phyloP scores from a whole-genome alignment of 2,113 vertebrate genomes.

The Trochalopteron elliotii region DNA sequence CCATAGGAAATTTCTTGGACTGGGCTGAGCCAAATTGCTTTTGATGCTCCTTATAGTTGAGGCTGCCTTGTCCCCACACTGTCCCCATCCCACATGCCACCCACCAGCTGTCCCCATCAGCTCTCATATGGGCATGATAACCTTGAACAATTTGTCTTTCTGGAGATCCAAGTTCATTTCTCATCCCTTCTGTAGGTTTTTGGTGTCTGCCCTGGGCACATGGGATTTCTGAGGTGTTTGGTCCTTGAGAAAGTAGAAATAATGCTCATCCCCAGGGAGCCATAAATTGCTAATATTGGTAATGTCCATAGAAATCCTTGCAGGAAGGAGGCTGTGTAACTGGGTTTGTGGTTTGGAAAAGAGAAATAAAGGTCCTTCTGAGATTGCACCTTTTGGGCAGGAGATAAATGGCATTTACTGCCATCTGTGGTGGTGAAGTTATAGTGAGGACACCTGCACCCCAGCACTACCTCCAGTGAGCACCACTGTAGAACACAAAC shows the following conservation, averaged over 20 bases:
- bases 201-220: background rate
- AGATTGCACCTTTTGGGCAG: background rate
- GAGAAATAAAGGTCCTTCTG: background rate
- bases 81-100: background rate
- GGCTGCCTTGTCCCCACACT: background rate
- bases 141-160: background rate
- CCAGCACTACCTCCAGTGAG: fast-evolving
- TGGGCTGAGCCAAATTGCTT: background rate
- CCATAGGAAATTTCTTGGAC: background rate
- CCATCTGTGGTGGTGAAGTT: background rate
- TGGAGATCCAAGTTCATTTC: background rate
- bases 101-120: background rate
- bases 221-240: background rate
- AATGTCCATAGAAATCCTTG: background rate
- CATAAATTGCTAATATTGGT: background rate
- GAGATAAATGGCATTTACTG: background rate
- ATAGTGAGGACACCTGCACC: background rate
- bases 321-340: background rate
- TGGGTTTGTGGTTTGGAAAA: background rate
- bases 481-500: background rate
- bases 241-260: background rate
- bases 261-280: background rate
- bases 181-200: background rate
- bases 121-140: background rate
- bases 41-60: background rate